Base-by-base conservation (phyloP, 2,888 invertebrate genomes). In the Xanthia icteritia region DNA sequence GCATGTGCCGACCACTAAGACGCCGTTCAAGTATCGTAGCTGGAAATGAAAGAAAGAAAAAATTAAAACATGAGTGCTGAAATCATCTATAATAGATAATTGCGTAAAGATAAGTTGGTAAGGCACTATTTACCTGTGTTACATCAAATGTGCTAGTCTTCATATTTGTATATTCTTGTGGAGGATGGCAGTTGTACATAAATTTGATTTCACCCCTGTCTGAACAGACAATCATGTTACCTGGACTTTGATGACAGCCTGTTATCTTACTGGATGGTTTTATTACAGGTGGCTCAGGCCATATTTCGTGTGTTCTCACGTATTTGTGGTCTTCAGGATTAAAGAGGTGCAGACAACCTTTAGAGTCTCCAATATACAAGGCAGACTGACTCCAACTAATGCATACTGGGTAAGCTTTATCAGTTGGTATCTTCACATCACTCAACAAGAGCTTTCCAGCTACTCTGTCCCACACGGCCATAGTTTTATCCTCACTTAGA, bases 401-500 rank as follows among this genome's bases (percentile, higher is more conserved):
- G 70, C 96, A 95, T 2, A 94, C 94, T 45, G 96, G 96, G 82
- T 95, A 96, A 48, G 94, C 94, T 86, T 94, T 94, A 4, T 92
- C 92, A 56, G 92, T 92, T 2, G 95, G 94, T 89, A 96, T 94
- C 85, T 94, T 94, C 13, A 96, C 90, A 86, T 95, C 93, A 87
- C 84, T 93, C 78, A 92, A 89, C 76, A 97, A 79, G 11, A 95
- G 89, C 90, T 95, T 95, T 36, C 97, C 95, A 58, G 97, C 96
- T 70, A 96, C 95, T 89, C 94, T 95, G 89, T 97, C 97, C 95
- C 96, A 97, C 58, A 97, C 91, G 51, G 97, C 96, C 81, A 97
- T 92, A 6, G 97, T 97, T 91, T 94, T 97, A 83, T 97, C 97
- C 86, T 97, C 97, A 84, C 97, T 97, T 3, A 97, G 95, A 36